phyloP scores from a whole-genome alignment of 2,797 vertebrate genomes.

The Sciaenops ocellatus region DNA sequence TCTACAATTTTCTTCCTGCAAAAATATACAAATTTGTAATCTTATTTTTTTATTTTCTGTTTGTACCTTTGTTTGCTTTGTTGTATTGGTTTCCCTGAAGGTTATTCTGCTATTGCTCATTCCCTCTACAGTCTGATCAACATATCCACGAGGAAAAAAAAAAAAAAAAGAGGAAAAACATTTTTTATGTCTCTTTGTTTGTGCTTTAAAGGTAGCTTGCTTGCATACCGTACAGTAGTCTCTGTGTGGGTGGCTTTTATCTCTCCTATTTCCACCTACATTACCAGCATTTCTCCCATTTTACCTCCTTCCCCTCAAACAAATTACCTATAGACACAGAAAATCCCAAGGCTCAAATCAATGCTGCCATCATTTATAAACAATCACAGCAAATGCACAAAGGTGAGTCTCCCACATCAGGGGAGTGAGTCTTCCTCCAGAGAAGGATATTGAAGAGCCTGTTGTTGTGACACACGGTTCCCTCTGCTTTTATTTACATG shows the following conservation, averaged over 20 bases:
- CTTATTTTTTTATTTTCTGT: no score
- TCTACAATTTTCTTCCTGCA: not conserved
- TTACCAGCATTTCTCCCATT: slow-evolving; percentile 62
- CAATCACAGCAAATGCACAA: slow-evolving; percentile 59
- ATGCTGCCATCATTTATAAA: slow-evolving; percentile 70
- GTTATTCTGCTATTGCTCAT: not conserved
- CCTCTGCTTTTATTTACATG: slow-evolving; percentile 42
- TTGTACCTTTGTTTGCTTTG: not conserved
- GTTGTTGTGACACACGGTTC: slow-evolving; percentile 47
- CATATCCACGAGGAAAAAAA: no score
- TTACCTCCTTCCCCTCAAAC: slow-evolving; percentile 63
- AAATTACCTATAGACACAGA: slow-evolving; percentile 63
- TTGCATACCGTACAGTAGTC: slow-evolving; percentile 8
- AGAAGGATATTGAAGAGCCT: slow-evolving; percentile 49
- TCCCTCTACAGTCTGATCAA: not conserved
- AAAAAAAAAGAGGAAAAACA: not conserved
- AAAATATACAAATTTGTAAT: no score
- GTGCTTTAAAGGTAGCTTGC: slow-evolving; percentile 27
- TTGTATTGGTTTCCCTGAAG: not conserved
- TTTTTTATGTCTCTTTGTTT: slow-evolving; percentile 32
- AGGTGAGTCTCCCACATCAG: slow-evolving; percentile 50
- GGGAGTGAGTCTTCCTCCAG: slow-evolving; percentile 43
- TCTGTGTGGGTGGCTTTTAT: slow-evolving; percentile 66
- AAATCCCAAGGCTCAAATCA: slow-evolving; percentile 66
- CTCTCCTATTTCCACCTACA: slow-evolving; percentile 62